Percentiles rank a stretch among this genome's conserved stretches.
phyloP scores from a whole-genome alignment of 2,113 vertebrate species.

The Ailuropoda melanoleuca region DNA sequence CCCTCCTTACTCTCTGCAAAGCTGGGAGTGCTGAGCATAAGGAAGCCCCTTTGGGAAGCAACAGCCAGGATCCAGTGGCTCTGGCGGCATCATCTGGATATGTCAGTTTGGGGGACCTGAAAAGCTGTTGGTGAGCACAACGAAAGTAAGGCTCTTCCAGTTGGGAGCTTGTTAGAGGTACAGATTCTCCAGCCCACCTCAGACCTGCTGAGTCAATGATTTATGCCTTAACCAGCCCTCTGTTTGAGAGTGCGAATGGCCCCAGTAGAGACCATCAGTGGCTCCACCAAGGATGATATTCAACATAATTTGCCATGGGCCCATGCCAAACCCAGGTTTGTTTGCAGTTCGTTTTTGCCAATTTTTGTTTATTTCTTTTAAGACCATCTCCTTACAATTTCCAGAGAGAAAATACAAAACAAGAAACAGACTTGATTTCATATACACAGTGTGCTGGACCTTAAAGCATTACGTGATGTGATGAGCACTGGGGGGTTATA shows the following conservation, averaged over 20 bases:
- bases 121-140: background rate
- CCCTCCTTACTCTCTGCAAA: background rate
- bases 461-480: constrained; percentile 72
- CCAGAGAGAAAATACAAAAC: constrained; percentile 83
- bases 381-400: constrained; percentile 78
- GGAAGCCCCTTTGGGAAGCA: background rate
- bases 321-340: background rate
- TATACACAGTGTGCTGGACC: constrained; percentile 80
- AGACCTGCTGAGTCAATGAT: background rate
- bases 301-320: background rate
- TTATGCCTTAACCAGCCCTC: background rate
- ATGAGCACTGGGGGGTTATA: too few species aligned
- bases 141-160: background rate
- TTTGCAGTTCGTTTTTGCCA: background rate
- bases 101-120: background rate
- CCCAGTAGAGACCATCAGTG: background rate
- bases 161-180: background rate
- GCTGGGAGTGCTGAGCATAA: background rate
- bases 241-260: background rate
- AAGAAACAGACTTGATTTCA: constrained; percentile 75
- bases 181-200: background rate
- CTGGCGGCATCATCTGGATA: background rate
- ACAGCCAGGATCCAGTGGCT: background rate
- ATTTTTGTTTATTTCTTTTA: constrained; percentile 81
- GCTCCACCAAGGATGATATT: background rate